phyloP scores from a whole-genome alignment of 1,140 invertebrate genomes.

The Saxidomus purpurata region DNA sequence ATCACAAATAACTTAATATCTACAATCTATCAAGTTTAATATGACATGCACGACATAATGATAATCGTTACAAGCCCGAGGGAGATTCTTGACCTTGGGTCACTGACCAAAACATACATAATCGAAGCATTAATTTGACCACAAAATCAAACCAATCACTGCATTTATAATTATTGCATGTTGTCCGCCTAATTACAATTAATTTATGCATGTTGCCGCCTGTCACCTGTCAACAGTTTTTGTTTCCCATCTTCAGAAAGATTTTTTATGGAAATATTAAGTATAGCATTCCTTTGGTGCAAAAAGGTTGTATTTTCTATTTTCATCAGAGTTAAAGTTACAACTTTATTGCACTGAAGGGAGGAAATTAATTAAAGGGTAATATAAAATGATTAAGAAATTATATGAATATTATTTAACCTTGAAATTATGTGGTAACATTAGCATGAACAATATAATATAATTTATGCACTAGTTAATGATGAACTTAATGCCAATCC shows the following conservation, averaged over 20 bases:
- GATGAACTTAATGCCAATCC: no score
- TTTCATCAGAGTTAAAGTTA: no score
- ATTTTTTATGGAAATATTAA: no score
- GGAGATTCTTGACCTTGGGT: slow-evolving; percentile 30
- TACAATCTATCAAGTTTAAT: slow-evolving; percentile 17
- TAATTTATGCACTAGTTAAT: no score
- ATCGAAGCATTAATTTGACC: background rate
- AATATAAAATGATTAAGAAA: no score
- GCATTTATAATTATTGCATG: background rate
- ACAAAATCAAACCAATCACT: background rate
- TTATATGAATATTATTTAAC: no score
- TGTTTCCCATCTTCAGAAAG: background rate
- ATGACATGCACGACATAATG: slow-evolving; percentile 20
- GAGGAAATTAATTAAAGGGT: no score
- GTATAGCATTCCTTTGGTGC: no score
- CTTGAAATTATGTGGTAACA: no score
- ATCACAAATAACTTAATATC: background rate
- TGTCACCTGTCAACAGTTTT: background rate
- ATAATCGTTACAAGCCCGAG: background rate
- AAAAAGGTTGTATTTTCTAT: no score
- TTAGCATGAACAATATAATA: no score
- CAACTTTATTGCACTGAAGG: no score
- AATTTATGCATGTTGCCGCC: background rate
- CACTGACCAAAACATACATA: background rate
- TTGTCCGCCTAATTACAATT: background rate